Conservation (phyloP, 1,140 invertebrate genomes). For the Anastrepha ludens region DNA sequence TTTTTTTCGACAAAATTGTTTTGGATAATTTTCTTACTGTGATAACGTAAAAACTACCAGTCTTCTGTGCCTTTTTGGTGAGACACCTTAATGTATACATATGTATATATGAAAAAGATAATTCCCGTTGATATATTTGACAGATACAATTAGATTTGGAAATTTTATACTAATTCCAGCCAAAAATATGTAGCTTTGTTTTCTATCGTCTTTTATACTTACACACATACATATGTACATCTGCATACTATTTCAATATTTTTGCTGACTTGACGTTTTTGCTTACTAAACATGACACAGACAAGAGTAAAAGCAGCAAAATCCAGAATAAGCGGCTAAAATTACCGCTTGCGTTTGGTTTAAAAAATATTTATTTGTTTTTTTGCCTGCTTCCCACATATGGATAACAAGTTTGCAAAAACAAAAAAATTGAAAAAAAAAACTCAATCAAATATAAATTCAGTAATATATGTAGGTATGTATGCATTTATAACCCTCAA, state of each 20-base stretch:
- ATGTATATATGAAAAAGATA: too few relatives aligned
- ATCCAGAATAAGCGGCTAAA: background rate
- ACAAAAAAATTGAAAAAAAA: slow-evolving; percentile 4
- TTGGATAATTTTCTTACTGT: too few relatives aligned
- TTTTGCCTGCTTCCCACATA: background rate
- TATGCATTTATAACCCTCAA: background rate
- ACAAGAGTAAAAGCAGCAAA: background rate
- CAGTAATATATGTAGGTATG: background rate
- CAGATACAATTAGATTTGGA: slow-evolving; percentile 5
- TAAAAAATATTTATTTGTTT: background rate
- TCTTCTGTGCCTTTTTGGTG: too few relatives aligned
- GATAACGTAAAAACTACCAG: too few relatives aligned
- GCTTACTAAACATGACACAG: background rate
- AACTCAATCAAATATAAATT: background rate
- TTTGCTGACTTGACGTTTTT: background rate
- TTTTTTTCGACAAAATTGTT: too few relatives aligned
- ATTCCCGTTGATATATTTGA: slow-evolving; percentile 28
- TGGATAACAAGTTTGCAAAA: background rate
- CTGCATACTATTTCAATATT: background rate
- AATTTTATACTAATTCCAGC: slow-evolving; percentile 15
- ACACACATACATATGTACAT: background rate
- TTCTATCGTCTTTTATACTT: background rate
- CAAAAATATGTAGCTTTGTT: background rate
- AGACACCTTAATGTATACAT: too few relatives aligned
- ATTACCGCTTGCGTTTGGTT: background rate